Evolutionary conservation across 2,888 invertebrate species (phyloP).

Genomic region (Matsumyia berberina): DNA sequence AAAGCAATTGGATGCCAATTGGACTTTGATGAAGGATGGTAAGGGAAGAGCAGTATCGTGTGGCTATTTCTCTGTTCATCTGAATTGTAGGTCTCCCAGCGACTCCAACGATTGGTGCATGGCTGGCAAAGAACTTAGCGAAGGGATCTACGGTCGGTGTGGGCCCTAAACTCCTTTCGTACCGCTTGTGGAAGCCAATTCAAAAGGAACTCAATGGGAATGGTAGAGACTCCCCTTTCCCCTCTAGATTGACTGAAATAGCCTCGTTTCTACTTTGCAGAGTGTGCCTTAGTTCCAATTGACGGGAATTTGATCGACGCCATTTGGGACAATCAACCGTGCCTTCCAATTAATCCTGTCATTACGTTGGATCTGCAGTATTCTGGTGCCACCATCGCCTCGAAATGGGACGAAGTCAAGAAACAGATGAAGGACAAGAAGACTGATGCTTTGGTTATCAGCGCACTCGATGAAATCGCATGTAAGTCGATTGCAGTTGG

Average conservation of each 20-base stretch:
- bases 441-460: slow-evolving; percentile 88
- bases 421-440: slow-evolving; percentile 87
- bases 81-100: slow-evolving; percentile 81
- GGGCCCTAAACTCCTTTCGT: slow-evolving; percentile 88
- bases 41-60: slow-evolving; percentile 16
- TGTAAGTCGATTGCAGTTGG: slow-evolving; percentile 85
- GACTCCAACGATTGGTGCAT: slow-evolving; percentile 86
- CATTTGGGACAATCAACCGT: slow-evolving; percentile 88
- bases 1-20: slow-evolving; percentile 91
- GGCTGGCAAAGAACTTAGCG: slow-evolving; percentile 88
- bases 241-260: background rate
- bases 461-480: slow-evolving; percentile 95
- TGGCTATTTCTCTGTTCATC: background rate
- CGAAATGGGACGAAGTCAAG: slow-evolving; percentile 88
- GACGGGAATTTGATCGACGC: slow-evolving; percentile 89
- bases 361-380: slow-evolving; percentile 85
- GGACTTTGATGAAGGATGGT: slow-evolving; percentile 96
- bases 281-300: slow-evolving; percentile 88
- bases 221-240: slow-evolving; percentile 61
- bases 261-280: slow-evolving; percentile 60
- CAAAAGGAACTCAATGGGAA: slow-evolving; percentile 86
- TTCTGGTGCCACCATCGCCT: slow-evolving; percentile 87
- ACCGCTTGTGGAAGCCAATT: slow-evolving; percentile 86
- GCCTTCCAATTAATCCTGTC: slow-evolving; percentile 85
- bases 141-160: slow-evolving; percentile 89